Percentiles rank a stretch among this genome's conserved stretches.
These are phyloP conservation scores for Apis florea DNA, from an alignment of 1,140 invertebrate genomes.

Conservation along the genomic window DNA sequence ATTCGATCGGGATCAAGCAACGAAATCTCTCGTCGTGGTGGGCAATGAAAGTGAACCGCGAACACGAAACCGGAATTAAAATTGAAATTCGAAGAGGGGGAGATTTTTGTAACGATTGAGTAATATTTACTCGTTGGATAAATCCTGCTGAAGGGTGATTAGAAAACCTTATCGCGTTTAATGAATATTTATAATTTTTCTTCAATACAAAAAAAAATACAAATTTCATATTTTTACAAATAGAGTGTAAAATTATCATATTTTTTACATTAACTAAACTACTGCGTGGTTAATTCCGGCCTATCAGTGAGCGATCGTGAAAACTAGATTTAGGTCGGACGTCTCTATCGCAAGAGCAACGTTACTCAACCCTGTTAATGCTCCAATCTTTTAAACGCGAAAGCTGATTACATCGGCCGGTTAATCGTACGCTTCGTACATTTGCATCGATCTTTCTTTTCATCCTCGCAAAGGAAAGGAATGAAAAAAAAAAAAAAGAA, in stretches of 20 bases:
- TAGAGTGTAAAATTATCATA: background rate
- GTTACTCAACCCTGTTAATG: slow-evolving; percentile 11
- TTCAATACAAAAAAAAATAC: too few species aligned
- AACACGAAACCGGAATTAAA: background rate
- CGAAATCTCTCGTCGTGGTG: background rate
- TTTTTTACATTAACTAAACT: too few species aligned
- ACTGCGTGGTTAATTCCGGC: background rate
- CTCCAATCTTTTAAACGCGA: background rate
- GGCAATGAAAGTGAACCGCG: too few species aligned
- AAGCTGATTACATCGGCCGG: background rate
- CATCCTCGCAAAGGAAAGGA: background rate
- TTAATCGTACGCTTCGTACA: background rate
- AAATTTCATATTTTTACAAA: background rate
- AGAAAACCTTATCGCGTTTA: too few species aligned
- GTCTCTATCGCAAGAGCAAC: slow-evolving; percentile 4
- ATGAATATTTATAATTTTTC: too few species aligned
- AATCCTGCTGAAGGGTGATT: too few species aligned
- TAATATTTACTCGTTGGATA: too few species aligned
- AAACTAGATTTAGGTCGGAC: slow-evolving; percentile 19
- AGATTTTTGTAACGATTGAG: too few species aligned
- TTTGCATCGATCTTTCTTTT: background rate
- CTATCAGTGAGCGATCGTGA: background rate
- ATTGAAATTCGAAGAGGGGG: background rate
- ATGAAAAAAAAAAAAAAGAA: background rate
- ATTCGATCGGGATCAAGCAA: background rate